A percentile compares a stretch with the other conserved stretches of the same genome.
phyloP scores from a whole-genome alignment of 1,140 invertebrate species.

The Heliconius himera region DNA sequence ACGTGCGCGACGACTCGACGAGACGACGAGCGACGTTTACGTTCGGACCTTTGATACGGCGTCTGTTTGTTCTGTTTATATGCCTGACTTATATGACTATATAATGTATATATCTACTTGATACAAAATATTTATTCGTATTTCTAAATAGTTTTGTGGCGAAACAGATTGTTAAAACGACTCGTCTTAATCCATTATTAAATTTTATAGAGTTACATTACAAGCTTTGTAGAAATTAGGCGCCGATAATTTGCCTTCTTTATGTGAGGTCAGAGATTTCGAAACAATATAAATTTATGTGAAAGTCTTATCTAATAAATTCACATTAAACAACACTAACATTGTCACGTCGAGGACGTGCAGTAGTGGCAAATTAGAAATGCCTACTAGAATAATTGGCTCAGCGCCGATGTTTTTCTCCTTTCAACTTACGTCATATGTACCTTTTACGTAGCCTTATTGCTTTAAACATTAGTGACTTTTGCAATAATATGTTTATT shows the following conservation, averaged over 20 bases:
- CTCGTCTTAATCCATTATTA: no score
- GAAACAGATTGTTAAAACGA: not conserved
- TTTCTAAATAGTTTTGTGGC: not conserved
- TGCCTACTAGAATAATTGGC: slow-evolving; percentile 40
- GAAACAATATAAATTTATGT: slow-evolving; percentile 6
- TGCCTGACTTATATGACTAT: not conserved
- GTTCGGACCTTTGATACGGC: not conserved
- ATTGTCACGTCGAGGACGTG: slow-evolving; percentile 15
- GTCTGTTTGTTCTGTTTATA: not conserved
- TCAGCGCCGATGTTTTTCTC: slow-evolving; percentile 39
- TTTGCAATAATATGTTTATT: not conserved
- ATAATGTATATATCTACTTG: not conserved
- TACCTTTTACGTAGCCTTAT: slow-evolving; percentile 12
- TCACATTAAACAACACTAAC: slow-evolving; percentile 17
- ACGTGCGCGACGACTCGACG: not conserved
- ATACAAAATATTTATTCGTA: not conserved
- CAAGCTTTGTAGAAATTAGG: not conserved
- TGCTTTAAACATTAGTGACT: slow-evolving; percentile 3
- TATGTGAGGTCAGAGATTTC: not conserved
- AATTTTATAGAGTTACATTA: not conserved
- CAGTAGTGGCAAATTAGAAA: slow-evolving; percentile 14
- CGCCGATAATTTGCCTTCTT: not conserved
- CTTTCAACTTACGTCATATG: slow-evolving; percentile 25
- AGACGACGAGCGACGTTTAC: not conserved
- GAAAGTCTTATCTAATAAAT: slow-evolving; percentile 12